A percentile compares a stretch with the other conserved stretches of the same genome.
These are phyloP conservation scores for Tipula vernalis DNA, from an alignment of 2,888 invertebrate species.

Conservation along the genomic window DNA sequence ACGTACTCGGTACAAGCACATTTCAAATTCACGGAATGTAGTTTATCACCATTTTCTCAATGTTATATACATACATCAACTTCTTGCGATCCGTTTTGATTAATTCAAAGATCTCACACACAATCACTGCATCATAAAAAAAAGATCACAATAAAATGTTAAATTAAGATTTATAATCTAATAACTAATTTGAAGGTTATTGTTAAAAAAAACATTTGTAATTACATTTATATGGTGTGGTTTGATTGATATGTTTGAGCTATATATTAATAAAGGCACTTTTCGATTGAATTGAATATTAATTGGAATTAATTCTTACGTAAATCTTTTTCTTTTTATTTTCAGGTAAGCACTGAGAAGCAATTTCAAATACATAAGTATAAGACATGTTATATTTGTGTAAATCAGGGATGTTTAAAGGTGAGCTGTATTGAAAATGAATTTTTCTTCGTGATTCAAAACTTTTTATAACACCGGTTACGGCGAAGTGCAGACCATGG, in stretches of 20 bases:
- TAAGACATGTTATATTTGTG: too few relatives aligned
- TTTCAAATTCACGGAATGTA: not conserved
- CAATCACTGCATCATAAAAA: not conserved
- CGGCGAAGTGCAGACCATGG: too few relatives aligned
- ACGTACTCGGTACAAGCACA: not conserved
- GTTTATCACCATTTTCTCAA: not conserved
- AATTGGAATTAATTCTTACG: not conserved
- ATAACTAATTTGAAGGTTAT: not conserved
- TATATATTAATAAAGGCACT: not conserved
- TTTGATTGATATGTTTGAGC: not conserved
- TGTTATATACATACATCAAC: not conserved
- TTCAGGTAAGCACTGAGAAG: not conserved
- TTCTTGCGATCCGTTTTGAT: not conserved
- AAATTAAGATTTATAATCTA: not conserved
- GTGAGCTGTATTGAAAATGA: too few relatives aligned
- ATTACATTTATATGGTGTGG: not conserved
- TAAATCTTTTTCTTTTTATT: not conserved
- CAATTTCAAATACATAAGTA: too few relatives aligned
- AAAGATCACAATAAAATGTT: not conserved
- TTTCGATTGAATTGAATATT: not conserved
- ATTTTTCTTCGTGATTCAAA: too few relatives aligned
- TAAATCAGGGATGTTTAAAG: too few relatives aligned
- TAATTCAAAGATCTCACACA: not conserved
- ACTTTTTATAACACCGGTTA: too few relatives aligned
- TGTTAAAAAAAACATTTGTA: not conserved